Evolutionary conservation across 2,888 invertebrate genomes (phyloP), one percentile per base, ranked within the genome.

Genomic region (Notodonta dromedarius): DNA sequence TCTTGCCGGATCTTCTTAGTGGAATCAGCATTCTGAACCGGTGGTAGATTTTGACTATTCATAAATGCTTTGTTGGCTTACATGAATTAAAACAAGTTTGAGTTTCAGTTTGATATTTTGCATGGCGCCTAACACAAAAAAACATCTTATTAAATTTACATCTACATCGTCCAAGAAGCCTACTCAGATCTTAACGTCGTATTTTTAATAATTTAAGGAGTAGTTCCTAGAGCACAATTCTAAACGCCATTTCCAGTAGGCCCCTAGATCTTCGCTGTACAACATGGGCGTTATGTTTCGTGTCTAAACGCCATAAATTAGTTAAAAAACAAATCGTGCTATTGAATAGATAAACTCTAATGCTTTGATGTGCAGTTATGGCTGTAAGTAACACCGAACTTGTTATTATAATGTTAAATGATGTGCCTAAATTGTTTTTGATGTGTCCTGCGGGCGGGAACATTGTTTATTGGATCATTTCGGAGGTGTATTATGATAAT

Each of bases 301-400:
- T 92, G 91, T 76, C 67, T 79, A 86, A 84, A 79, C 80, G 76
- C 82, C 84, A 91, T 92, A 92, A 92, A 91, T 91, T 91, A 90
- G 87, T 91, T 91, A 90, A 93, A 89, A 91, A 92, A 90, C 90
- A 91, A 92, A 91, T 91, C 90, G 80, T 88, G 71, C 84, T 82
- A 85, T 88, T 85, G 84, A 87, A 89, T 85, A 88, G 86, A 89
- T 85, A 85, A 82, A 78, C 71, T 79, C 65, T 85, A 85, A 88
- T 87, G 82, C 69, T 85, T 78, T 85, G 84, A 88, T 86, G 88
- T 80, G 79, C 82, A 79, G 84, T 86, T 87, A 85, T 83, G 78
- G 76, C 73, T 67, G 73, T 76, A 69, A 72, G 76, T 73, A 66
- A 69, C 72, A 73, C 74, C 63, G 64, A 81, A 79, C 76, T 71